phyloP scores from a whole-genome alignment of 2,113 vertebrate genomes.

The Mystacornis crossleyi region DNA sequence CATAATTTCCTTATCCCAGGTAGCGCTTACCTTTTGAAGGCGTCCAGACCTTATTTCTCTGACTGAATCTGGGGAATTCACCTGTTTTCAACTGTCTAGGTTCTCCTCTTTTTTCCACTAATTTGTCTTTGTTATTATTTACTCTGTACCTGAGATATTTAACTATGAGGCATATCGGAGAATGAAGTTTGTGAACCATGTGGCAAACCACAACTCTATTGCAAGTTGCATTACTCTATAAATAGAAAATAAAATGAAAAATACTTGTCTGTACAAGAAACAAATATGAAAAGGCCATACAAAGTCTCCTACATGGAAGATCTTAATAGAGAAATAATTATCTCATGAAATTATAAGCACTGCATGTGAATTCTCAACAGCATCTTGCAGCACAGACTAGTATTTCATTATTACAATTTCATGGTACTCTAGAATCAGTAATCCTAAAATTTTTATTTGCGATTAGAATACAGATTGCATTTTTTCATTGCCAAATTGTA shows the following conservation, averaged over 20 bases:
- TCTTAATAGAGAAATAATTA: constrained; percentile 10
- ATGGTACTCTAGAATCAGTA: neutral
- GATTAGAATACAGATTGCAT: neutral
- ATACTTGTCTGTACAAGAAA: neutral
- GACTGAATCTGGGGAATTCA: neutral
- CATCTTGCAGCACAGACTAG: neutral
- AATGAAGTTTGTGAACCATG: neutral
- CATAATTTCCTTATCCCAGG: neutral
- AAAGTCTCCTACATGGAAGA: neutral
- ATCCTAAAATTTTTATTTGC: neutral
- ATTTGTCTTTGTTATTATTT: neutral
- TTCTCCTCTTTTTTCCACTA: neutral
- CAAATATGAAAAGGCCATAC: neutral
- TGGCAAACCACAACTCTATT: neutral
- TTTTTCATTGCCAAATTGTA: neutral
- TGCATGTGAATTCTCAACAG: neutral
- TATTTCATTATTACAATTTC: neutral
- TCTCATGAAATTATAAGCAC: neutral
- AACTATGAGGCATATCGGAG: neutral
- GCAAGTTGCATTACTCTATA: neutral
- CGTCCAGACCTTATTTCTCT: neutral
- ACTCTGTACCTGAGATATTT: neutral
- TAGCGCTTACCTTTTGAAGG: neutral
- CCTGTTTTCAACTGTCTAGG: neutral
- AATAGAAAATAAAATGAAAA: constrained; percentile 27